Evolutionary conservation across 92 coral and sea anemone species (phyloP).

Genomic region (Porites rus): DNA sequence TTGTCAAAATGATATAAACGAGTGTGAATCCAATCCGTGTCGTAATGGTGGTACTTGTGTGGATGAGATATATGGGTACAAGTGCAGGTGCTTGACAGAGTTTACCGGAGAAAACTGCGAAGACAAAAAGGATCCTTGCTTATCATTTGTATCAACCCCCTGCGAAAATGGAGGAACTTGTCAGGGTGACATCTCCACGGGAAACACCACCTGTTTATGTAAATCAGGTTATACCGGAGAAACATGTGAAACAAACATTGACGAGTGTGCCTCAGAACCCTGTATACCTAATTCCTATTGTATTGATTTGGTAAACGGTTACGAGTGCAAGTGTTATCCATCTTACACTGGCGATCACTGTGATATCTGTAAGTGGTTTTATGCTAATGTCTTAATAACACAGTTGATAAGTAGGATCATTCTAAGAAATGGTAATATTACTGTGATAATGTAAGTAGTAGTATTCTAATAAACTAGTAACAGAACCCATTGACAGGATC

Average conservation of each 20-base stretch:
- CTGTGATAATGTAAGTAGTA: no score
- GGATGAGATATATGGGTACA: slow-evolving; percentile 62
- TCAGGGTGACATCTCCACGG: slow-evolving; percentile 15
- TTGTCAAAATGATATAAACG: slow-evolving; percentile 68
- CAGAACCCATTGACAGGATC: no score
- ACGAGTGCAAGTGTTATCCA: slow-evolving; percentile 58
- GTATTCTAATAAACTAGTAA: no score
- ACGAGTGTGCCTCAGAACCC: slow-evolving; percentile 76
- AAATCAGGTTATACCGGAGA: slow-evolving; percentile 61
- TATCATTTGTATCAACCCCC: slow-evolving; percentile 12
- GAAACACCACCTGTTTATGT: slow-evolving; percentile 53
- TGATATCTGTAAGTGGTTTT: slow-evolving; percentile 64
- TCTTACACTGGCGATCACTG: slow-evolving; percentile 71
- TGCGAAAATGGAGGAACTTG: slow-evolving; percentile 71
- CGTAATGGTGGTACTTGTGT: slow-evolving; percentile 71
- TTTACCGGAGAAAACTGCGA: slow-evolving; percentile 68
- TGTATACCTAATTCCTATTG: slow-evolving; percentile 67
- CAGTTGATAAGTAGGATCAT: not conserved
- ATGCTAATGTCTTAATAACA: not conserved
- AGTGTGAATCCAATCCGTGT: slow-evolving; percentile 65
- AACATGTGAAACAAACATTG: slow-evolving; percentile 64
- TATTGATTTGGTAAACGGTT: slow-evolving; percentile 61
- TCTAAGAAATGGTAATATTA: not conserved
- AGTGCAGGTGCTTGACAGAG: slow-evolving; percentile 55
- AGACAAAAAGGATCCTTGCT: slow-evolving; percentile 43